Evolutionary conservation across 2,113 vertebrate species (phyloP).

Genomic region (Thamnophis sirtalis): DNA sequence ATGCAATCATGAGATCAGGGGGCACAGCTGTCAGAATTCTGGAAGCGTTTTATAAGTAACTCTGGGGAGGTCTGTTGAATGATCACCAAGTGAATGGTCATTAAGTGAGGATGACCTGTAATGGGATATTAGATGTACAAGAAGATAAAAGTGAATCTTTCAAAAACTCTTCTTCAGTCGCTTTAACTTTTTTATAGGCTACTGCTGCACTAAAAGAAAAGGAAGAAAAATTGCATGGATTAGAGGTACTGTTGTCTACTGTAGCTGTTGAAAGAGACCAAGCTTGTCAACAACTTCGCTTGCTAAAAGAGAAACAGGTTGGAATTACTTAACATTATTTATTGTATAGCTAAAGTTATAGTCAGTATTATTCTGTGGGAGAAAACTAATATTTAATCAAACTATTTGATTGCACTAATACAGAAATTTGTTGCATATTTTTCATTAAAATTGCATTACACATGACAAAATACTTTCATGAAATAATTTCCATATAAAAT

Average conservation of each 20-base stretch:
- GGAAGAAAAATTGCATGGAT: conserved; percentile 62
- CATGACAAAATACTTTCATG: neutral
- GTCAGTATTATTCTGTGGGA: neutral
- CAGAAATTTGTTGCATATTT: neutral
- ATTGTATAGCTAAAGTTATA: neutral
- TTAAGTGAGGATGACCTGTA: neutral
- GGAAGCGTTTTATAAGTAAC: neutral
- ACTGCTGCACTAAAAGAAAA: conserved; percentile 69
- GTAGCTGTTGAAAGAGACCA: conserved; percentile 68
- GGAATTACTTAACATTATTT: conserved; percentile 13
- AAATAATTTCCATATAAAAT: neutral
- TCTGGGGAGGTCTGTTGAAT: neutral
- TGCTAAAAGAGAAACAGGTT: conserved; percentile 48
- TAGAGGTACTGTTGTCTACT: conserved; percentile 54
- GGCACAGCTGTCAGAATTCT: neutral
- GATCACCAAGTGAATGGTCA: neutral
- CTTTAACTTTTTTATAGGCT: conserved; percentile 42
- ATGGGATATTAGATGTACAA: neutral
- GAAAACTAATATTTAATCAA: neutral
- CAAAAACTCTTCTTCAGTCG: neutral
- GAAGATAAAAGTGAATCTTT: neutral
- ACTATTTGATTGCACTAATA: neutral
- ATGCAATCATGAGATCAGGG: too few relatives aligned
- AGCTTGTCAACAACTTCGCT: conserved; percentile 27
- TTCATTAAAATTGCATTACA: neutral